A percentile compares a stretch with the other conserved stretches of the same genome.
phyloP scores from a whole-genome alignment of 2,888 invertebrate genomes.

The Andrena fulva region DNA sequence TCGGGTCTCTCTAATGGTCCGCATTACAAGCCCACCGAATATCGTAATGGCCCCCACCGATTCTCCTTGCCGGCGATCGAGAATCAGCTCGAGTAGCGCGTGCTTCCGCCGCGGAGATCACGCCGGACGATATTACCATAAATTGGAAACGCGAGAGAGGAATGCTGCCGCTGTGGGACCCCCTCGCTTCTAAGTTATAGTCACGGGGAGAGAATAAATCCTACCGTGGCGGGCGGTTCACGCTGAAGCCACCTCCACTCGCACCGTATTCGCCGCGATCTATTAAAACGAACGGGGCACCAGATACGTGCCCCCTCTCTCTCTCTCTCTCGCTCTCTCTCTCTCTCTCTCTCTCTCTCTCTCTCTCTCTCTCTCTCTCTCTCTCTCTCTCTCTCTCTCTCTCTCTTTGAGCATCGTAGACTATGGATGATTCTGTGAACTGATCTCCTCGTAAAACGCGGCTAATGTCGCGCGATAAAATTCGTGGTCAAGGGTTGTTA shows the following conservation, averaged over 20 bases:
- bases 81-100: neutral
- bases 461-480: conserved; percentile 27
- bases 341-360: no score
- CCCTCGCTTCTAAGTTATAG: conserved; percentile 7
- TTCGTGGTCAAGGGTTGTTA: conserved; percentile 32
- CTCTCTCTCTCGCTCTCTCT: no score
- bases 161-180: neutral
- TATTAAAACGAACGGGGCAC: conserved; percentile 2
- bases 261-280: conserved; percentile 26
- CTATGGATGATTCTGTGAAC: conserved; percentile 4
- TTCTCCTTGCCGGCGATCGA: neutral
- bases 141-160: conserved; percentile 11
- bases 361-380: no score
- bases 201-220: conserved; percentile 21
- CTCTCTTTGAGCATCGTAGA: neutral
- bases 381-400: no score
- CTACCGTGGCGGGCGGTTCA: neutral
- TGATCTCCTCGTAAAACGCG: conserved; percentile 27
- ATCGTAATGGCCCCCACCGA: neutral
- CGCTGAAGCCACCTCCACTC: neutral
- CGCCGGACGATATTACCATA: conserved; percentile 7
- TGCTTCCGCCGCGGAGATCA: neutral
- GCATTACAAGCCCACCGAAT: neutral
- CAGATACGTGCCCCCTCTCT: no score
- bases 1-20: neutral